These are phyloP conservation scores for Geotrupes spiniger DNA, from an alignment of 2,888 invertebrate species.

Conservation along the genomic window DNA sequence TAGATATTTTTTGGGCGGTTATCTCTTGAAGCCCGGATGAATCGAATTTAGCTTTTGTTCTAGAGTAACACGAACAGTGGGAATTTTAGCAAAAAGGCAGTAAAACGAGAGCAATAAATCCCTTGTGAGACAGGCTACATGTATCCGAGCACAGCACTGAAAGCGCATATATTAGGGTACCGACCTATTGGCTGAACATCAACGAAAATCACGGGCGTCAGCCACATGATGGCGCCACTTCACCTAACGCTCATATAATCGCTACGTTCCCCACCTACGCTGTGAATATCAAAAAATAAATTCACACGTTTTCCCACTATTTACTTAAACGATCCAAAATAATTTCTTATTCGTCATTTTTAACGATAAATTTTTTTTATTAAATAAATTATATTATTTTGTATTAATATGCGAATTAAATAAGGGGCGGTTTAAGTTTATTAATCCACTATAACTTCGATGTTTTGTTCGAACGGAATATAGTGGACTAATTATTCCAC, in stretches of 20 bases:
- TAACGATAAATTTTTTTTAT: no score
- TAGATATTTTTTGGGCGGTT: conserved; percentile 1
- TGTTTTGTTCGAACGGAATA: no score
- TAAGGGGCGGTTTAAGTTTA: no score
- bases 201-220: conserved; percentile 4
- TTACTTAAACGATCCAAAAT: no score
- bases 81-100: conserved; percentile 42
- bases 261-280: no score
- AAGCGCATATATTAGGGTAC: conserved; percentile 41
- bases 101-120: conserved; percentile 41
- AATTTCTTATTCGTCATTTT: no score
- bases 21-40: conserved; percentile 8
- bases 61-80: conserved; percentile 37
- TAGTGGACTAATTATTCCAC: no score
- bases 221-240: conserved; percentile 2
- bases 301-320: no score
- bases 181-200: conserved; percentile 20
- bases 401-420: no score
- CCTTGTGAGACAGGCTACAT: conserved; percentile 40
- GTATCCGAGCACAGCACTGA: conserved; percentile 39
- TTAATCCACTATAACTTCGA: no score
- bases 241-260: background rate
- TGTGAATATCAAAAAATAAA: no score
- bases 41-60: conserved; percentile 33
- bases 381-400: no score